Evolutionary conservation across 1,140 invertebrate species (phyloP).

Genomic region (Tigriopus japonicus): DNA sequence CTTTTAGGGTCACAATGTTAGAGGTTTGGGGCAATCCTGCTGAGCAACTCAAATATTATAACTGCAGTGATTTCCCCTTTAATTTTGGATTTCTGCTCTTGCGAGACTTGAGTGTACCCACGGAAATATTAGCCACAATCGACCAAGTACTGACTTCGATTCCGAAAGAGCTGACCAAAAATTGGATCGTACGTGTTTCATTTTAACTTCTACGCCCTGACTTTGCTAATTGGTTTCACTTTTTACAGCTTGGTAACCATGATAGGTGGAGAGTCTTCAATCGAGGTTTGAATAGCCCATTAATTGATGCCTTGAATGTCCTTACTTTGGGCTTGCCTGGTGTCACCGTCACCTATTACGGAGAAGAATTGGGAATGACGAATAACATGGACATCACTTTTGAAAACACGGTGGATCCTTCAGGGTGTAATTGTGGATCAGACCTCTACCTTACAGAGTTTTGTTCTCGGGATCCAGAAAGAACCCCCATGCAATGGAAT

Average conservation of each 20-base stretch:
- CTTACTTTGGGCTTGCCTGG: conserved; percentile 46
- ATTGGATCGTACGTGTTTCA: not conserved
- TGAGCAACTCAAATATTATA: not conserved
- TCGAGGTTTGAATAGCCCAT: conserved; percentile 25
- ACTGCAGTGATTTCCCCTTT: not conserved
- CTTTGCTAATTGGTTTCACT: too few species aligned
- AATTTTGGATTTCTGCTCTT: not conserved
- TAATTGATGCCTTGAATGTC: conserved; percentile 43
- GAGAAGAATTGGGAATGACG: conserved; percentile 59
- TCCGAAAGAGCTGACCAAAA: not conserved
- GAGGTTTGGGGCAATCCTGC: not conserved
- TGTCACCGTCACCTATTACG: conserved; percentile 51
- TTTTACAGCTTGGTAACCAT: conserved; percentile 42
- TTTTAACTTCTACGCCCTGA: not conserved
- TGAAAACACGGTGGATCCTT: conserved; percentile 22
- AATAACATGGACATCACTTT: conserved; percentile 25
- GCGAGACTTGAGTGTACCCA: not conserved
- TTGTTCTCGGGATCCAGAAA: conserved; percentile 35
- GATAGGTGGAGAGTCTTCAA: conserved; percentile 37
- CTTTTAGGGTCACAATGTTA: not conserved
- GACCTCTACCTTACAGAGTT: conserved; percentile 27
- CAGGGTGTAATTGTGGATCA: conserved; percentile 29
- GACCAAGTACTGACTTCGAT: too few species aligned
- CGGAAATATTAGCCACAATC: too few species aligned
- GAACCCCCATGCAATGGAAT: conserved; percentile 56